Evolutionary conservation across 2,113 vertebrate species (phyloP), one percentile per base, ranked within the genome.

Genomic region (Pangasianodon gigas): DNA sequence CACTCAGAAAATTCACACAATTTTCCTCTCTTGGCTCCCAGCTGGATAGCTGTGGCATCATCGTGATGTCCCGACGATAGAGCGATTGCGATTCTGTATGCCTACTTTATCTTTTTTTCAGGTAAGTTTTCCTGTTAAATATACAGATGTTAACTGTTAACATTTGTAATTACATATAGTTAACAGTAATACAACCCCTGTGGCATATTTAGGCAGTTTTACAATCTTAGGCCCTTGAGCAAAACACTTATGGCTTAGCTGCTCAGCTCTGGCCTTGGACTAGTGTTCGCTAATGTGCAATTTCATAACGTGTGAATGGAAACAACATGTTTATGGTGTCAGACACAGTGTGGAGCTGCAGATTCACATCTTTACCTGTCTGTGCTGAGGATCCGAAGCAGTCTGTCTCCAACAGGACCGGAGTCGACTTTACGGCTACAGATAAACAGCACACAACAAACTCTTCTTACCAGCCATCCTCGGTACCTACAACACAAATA

Each of bases 391-490:
- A 96, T 89, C 89, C 94, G 90, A 54, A 94, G 88, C 86, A 89
- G 19, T 88, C 95, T 92, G 92, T 94, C 91, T 60, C 71, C 32
- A 74, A 75, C 92, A 58, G 92, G 91, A 87, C 94, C 93, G 37
- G 89, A 69, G 82, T 93, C 93, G 91, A 95, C 94, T 91, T 95
- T 93, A 93, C 96, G 89, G 62, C 93, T 94, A 74, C 89, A 94
- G 86, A 96, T 94, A 92, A 95, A 96, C 91, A 96, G 93, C 85
- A 89, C 65, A 6, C 94, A 95, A 91, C 95, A 96, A 37, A 96
- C 80, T 87, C 94, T 94, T 60, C 95, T 93, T 52, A 95, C 96
- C 77, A 96, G 93, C 95, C 96, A 96, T 87, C 96, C 96, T 89
- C 95, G 93, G 90, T 95, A 96, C 91, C 95, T 96, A 69, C 6